Percentiles rank a stretch among this genome's conserved stretches.
Evolutionary conservation across 2,888 invertebrate species (phyloP).

Genomic region (Lottia scabra): DNA sequence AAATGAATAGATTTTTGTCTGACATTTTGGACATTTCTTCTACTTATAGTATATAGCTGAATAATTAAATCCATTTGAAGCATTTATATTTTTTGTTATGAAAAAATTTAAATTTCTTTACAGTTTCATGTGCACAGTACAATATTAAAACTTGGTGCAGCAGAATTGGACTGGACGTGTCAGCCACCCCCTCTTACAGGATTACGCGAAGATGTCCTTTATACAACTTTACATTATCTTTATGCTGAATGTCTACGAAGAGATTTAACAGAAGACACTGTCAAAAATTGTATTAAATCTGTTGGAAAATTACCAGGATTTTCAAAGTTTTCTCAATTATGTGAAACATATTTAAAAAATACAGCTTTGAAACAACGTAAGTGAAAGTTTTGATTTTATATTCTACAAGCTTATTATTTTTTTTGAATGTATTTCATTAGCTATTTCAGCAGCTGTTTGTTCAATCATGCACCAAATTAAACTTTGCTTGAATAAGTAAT

Average conservation of each 20-base stretch:
- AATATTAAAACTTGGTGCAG: slow-evolving; percentile 74
- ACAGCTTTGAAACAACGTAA: slow-evolving; percentile 77
- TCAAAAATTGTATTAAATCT: slow-evolving; percentile 73
- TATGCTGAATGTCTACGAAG: slow-evolving; percentile 77
- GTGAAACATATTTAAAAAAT: slow-evolving; percentile 76
- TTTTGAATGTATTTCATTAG: too few species aligned
- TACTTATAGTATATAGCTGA: too few species aligned
- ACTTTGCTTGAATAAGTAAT: too few species aligned
- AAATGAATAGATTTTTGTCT: too few species aligned
- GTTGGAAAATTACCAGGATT: slow-evolving; percentile 72
- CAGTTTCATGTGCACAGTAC: slow-evolving; percentile 72
- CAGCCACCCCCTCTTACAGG: slow-evolving; percentile 71
- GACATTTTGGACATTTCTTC: too few species aligned
- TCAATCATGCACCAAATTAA: too few species aligned
- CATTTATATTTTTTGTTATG: too few species aligned
- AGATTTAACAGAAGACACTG: slow-evolving; percentile 74
- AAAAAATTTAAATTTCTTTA: slow-evolving; percentile 12
- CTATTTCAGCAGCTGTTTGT: too few species aligned
- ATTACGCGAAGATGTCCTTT: slow-evolving; percentile 75
- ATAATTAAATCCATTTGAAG: too few species aligned
- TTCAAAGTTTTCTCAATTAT: slow-evolving; percentile 73
- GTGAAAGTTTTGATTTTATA: slow-evolving; percentile 38
- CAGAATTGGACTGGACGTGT: slow-evolving; percentile 73
- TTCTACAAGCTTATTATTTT: too few species aligned
- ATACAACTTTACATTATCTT: slow-evolving; percentile 76